Conservation (phyloP, 2,888 invertebrate species). For the Hydropsyche betteni region DNA sequence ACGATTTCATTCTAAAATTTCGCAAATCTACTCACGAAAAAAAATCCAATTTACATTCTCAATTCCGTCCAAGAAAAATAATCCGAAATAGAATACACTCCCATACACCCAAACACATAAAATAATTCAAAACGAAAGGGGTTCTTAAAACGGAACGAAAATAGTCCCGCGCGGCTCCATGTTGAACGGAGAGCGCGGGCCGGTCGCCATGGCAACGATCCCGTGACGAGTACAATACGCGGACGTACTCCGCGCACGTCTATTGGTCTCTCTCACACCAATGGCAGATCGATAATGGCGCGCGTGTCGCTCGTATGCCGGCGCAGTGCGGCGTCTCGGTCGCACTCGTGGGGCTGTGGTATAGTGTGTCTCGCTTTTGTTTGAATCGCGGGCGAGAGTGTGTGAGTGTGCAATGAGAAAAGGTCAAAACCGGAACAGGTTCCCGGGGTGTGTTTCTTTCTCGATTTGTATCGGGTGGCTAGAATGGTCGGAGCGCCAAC, state of each 20-base stretch:
- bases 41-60: no score
- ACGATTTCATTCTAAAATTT: no score
- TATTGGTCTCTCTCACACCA: constrained; percentile 10
- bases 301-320: constrained; percentile 3
- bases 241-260: background rate
- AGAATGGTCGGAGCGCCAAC: no score
- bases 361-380: constrained; percentile 2
- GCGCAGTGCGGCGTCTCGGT: background rate
- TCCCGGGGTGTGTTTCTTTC: constrained; percentile 16
- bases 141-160: background rate
- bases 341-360: background rate
- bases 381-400: no score
- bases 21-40: no score
- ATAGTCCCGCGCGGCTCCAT: constrained; percentile 22
- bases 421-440: constrained; percentile 31
- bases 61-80: no score
- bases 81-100: background rate
- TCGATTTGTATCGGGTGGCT: constrained; percentile 3
- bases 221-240: background rate
- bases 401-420: constrained; percentile 13
- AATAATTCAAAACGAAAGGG: no score
- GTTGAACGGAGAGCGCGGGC: background rate
- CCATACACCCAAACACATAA: constrained; percentile 2
- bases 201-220: constrained; percentile 21
- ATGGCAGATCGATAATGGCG: constrained; percentile 21